phyloP scores from a whole-genome alignment of 2,113 vertebrate genomes.

The Carettochelys insculpta region DNA sequence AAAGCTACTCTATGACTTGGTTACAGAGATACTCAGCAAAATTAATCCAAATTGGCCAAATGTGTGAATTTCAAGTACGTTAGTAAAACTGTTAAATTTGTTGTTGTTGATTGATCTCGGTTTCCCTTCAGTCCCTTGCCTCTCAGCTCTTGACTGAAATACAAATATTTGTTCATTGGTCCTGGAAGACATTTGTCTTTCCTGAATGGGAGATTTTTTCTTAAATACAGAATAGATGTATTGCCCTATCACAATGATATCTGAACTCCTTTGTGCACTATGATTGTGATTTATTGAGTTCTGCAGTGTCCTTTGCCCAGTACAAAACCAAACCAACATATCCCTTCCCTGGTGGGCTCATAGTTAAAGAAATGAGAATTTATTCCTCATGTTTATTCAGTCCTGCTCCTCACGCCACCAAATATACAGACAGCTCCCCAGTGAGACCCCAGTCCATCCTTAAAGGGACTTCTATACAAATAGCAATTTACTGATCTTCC shows the following conservation, averaged over 20 bases:
- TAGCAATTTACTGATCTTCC: background rate
- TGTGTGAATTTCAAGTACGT: background rate
- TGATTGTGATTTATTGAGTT: background rate
- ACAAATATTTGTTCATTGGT: background rate
- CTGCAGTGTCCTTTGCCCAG: background rate
- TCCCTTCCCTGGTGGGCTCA: rapidly evolving
- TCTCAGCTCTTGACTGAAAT: background rate
- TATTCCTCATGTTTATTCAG: background rate
- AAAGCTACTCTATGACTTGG: background rate
- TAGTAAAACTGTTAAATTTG: too few relatives aligned
- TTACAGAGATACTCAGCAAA: background rate
- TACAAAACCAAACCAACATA: background rate
- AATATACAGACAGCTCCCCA: background rate
- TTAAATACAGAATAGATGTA: background rate
- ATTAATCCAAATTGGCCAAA: background rate
- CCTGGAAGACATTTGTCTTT: background rate
- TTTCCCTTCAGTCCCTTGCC: background rate
- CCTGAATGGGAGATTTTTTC: background rate
- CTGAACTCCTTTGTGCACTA: rapidly evolving
- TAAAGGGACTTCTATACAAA: background rate
- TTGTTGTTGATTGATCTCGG: background rate
- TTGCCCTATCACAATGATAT: background rate
- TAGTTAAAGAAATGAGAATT: background rate
- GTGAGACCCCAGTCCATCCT: background rate
- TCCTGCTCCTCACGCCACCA: background rate